Evolutionary conservation across 1,140 invertebrate species (phyloP).

Genomic region (Psilanteris sp.): DNA sequence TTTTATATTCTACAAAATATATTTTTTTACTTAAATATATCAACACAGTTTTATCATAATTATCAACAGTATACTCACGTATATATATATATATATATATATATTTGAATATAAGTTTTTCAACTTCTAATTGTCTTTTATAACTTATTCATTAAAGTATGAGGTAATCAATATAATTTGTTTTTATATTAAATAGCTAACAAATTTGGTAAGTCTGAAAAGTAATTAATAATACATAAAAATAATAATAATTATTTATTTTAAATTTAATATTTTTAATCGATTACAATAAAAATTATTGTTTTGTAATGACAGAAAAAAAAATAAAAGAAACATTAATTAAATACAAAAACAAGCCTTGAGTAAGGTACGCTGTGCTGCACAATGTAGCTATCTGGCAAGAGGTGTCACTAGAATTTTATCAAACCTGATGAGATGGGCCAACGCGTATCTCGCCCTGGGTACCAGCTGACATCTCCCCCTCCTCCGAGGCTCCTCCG

Average conservation of each 20-base stretch:
- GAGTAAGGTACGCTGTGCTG: constrained; percentile 75
- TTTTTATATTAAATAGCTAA: too few relatives aligned
- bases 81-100: too few relatives aligned
- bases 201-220: too few relatives aligned
- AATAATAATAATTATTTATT: too few relatives aligned
- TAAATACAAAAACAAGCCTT: constrained; percentile 69
- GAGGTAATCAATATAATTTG: constrained; percentile 5
- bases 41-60: too few relatives aligned
- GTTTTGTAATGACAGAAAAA: too few relatives aligned
- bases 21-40: too few relatives aligned
- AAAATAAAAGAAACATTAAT: constrained; percentile 33
- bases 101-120: too few relatives aligned
- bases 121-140: constrained; percentile 1
- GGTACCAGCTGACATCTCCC: constrained; percentile 86
- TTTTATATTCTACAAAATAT: too few relatives aligned
- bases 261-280: too few relatives aligned
- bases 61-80: neutral
- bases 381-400: constrained; percentile 74
- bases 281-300: constrained; percentile 23
- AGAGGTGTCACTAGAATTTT: constrained; percentile 72
- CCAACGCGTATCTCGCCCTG: constrained; percentile 97
- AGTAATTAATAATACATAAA: too few relatives aligned
- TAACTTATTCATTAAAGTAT: constrained; percentile 18
- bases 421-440: constrained; percentile 92
- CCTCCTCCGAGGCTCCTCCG: constrained; percentile 79